Conservation (phyloP, 2,113 vertebrate genomes). For the Heloderma charlesbogerti region DNA sequence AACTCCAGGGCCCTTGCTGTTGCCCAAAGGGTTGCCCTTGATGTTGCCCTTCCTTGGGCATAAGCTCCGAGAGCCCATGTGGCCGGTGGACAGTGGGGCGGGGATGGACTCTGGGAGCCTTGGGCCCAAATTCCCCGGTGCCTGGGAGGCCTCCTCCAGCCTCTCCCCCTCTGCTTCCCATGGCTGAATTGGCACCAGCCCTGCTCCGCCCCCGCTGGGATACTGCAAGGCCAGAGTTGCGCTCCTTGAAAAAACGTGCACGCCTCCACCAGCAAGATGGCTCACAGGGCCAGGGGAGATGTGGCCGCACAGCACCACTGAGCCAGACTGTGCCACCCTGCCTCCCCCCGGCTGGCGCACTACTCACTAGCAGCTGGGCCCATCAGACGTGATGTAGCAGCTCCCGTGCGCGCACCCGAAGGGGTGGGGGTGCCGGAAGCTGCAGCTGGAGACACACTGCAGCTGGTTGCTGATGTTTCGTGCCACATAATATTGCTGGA, state of each 20-base stretch:
- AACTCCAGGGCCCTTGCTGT: not conserved
- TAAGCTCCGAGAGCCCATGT: not conserved
- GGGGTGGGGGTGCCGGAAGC: rapidly evolving
- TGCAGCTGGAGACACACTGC: conserved; percentile 40
- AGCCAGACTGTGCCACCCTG: not conserved
- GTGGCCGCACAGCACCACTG: not conserved
- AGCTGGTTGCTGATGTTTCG: not conserved
- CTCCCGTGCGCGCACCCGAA: conserved; percentile 18
- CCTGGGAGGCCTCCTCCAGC: no score
- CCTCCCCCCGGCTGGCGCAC: rapidly evolving
- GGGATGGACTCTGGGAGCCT: not conserved
- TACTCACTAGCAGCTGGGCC: conserved; percentile 53
- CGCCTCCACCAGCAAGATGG: not conserved
- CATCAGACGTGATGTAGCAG: not conserved
- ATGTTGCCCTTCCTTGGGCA: no score
- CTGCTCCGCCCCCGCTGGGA: not conserved
- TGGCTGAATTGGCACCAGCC: not conserved
- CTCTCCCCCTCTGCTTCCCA: no score
- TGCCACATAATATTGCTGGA: not conserved
- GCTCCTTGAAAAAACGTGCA: not conserved
- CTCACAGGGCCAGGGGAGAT: not conserved
- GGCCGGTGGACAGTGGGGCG: not conserved
- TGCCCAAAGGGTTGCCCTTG: no score
- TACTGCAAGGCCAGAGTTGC: not conserved
- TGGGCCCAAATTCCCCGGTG: no score